Evolutionary conservation across 2,888 invertebrate species (phyloP).

Genomic region (Fissipunctia ypsillon): DNA sequence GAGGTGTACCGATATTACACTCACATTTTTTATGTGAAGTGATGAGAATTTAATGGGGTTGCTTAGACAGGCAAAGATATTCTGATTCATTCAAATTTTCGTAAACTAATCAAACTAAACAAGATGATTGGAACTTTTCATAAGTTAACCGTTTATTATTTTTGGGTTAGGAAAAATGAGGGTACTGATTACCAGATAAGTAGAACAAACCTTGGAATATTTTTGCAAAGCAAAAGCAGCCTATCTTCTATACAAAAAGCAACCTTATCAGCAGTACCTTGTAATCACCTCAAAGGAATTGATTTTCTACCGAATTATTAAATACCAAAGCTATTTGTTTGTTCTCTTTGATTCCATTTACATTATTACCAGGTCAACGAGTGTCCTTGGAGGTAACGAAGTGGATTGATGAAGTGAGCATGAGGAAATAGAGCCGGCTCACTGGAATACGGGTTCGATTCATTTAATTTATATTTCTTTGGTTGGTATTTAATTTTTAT

Average conservation of each 20-base stretch:
- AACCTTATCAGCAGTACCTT: neutral
- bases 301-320: conserved; percentile 50
- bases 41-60: no score
- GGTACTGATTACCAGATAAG: neutral
- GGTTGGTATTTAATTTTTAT: conserved; percentile 11
- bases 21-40: no score
- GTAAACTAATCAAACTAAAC: neutral
- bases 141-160: neutral
- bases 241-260: neutral
- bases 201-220: neutral
- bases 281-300: conserved; percentile 47
- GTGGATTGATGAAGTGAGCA: conserved; percentile 38
- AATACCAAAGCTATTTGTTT: conserved; percentile 58
- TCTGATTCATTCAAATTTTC: no score
- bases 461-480: conserved; percentile 30
- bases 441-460: conserved; percentile 1
- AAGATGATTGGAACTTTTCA: neutral
- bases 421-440: conserved; percentile 24
- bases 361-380: conserved; percentile 54
- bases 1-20: no score
- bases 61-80: no score
- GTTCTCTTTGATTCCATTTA: conserved; percentile 59
- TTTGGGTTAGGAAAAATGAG: neutral
- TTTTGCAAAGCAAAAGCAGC: no score
- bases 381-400: conserved; percentile 45